These are phyloP conservation scores for Leuciscus idus DNA, from an alignment of 2,113 vertebrate species.

Conservation along the genomic window DNA sequence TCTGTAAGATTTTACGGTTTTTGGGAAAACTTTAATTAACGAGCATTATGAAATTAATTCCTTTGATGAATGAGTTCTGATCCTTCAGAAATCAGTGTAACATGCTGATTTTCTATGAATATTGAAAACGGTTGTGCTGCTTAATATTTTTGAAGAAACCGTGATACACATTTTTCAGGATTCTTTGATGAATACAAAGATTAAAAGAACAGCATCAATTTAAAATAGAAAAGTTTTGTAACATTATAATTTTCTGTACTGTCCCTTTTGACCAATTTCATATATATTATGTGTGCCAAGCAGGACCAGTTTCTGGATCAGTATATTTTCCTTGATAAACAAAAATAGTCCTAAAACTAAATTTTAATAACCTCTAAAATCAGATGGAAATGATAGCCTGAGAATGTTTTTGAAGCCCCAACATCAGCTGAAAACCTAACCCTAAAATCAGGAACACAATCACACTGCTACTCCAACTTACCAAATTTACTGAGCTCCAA, in stretches of 20 bases:
- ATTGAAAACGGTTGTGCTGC: neutral
- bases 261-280: too few species aligned
- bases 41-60: neutral
- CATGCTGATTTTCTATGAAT: neutral
- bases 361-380: neutral
- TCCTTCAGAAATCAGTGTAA: too few species aligned
- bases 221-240: neutral
- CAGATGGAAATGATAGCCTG: neutral
- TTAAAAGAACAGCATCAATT: neutral
- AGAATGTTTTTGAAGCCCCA: neutral
- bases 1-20: neutral
- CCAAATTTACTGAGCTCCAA: slow-evolving; percentile 65
- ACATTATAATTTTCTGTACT: neutral
- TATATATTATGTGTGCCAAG: neutral
- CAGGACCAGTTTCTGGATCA: neutral
- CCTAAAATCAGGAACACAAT: neutral
- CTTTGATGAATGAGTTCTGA: neutral
- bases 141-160: neutral
- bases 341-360: neutral
- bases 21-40: neutral
- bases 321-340: neutral
- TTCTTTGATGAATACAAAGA: neutral
- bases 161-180: neutral
- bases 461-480: slow-evolving; percentile 45
- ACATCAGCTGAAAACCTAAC: neutral